A percentile compares a stretch with the other conserved stretches of the same genome.
Conservation (phyloP, 2,888 invertebrate genomes). For the Uloborus plumipes region DNA sequence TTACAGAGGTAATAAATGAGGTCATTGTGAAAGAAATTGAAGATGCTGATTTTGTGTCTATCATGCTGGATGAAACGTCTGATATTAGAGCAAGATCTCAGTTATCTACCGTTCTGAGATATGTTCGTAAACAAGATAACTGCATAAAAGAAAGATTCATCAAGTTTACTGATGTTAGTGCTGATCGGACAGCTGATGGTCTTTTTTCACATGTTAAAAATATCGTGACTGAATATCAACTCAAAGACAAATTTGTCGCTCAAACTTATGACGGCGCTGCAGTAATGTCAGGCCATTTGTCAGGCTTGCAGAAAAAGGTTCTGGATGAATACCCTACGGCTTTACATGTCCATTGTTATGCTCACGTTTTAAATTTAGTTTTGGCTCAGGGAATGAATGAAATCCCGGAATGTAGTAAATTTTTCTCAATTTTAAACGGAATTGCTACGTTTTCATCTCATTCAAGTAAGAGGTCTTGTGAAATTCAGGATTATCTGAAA, state of each 20-base stretch:
- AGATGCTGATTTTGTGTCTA: too few relatives aligned
- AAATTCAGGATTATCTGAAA: not conserved
- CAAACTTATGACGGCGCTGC: not conserved
- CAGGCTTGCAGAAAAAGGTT: not conserved
- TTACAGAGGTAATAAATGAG: too few relatives aligned
- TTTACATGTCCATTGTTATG: too few relatives aligned
- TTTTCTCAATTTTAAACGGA: not conserved
- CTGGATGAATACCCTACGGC: not conserved
- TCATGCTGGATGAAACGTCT: too few relatives aligned
- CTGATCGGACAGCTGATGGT: too few relatives aligned
- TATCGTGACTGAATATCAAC: not conserved
- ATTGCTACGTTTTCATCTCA: not conserved
- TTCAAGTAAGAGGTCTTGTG: not conserved
- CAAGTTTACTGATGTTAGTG: too few relatives aligned
- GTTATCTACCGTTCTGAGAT: too few relatives aligned
- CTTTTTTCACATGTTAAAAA: not conserved
- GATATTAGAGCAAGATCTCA: too few relatives aligned
- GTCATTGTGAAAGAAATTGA: too few relatives aligned
- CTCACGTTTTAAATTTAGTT: not conserved
- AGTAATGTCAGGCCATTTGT: not conserved
- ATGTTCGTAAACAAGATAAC: too few relatives aligned
- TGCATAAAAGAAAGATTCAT: too few relatives aligned
- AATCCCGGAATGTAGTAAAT: not conserved
- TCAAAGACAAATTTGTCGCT: not conserved
- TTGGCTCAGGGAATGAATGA: constrained; percentile 3